Evolutionary conservation across 1,140 invertebrate genomes (phyloP).

Genomic region (Drosophila bocqueti): DNA sequence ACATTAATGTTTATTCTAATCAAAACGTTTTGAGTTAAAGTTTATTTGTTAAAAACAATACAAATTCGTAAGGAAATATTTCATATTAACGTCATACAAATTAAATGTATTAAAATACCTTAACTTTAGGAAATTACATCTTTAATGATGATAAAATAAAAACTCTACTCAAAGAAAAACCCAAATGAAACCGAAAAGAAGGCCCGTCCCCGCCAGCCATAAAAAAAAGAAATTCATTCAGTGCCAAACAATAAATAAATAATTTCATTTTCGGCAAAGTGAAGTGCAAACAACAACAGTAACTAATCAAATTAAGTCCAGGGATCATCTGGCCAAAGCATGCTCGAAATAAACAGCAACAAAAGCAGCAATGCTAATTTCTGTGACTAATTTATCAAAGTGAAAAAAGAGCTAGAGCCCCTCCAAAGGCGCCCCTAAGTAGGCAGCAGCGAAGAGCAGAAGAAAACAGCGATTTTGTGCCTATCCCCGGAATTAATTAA

Average conservation of each 20-base stretch:
- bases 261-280: constrained; percentile 13
- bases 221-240: neutral
- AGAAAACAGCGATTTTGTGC: neutral
- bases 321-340: constrained; percentile 34
- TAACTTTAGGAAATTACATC: neutral
- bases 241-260: constrained; percentile 8
- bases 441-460: constrained; percentile 26
- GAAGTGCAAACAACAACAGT: constrained; percentile 39
- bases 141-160: neutral
- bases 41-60: neutral
- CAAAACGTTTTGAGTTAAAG: neutral
- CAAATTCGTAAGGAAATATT: neutral
- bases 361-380: constrained; percentile 30
- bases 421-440: constrained; percentile 26
- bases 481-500: constrained; percentile 17
- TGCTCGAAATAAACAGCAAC: constrained; percentile 25
- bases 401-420: neutral
- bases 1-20: neutral
- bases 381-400: constrained; percentile 40
- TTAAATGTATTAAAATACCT: neutral
- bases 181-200: constrained; percentile 10
- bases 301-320: constrained; percentile 1
- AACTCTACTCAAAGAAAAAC: neutral
- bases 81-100: no score
- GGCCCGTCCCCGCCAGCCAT: constrained; percentile 12